Percentiles rank a stretch among this genome's conserved stretches.
These are phyloP conservation scores for Cheilosia variabilis DNA, from an alignment of 2,888 invertebrate genomes.

Conservation along the genomic window DNA sequence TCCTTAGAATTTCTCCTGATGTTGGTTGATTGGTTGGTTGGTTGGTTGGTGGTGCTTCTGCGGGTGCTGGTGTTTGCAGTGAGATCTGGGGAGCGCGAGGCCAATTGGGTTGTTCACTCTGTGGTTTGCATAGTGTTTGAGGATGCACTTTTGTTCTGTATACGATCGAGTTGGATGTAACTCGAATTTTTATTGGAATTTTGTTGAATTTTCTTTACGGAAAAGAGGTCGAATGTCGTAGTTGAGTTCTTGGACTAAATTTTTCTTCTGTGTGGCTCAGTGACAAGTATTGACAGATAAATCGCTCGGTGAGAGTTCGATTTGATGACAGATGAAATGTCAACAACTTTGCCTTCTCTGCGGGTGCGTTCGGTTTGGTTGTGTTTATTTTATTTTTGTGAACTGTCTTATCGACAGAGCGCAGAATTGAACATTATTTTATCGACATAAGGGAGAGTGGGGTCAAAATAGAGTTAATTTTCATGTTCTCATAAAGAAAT, in stretches of 20 bases:
- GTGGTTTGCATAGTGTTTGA: conserved; percentile 12
- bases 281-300: conserved; percentile 64
- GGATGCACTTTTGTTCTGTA: conserved; percentile 14
- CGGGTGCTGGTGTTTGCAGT: conserved; percentile 54
- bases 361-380: conserved; percentile 6
- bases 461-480: too few species aligned
- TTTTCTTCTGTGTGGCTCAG: conserved; percentile 62
- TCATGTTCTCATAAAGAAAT: too few species aligned
- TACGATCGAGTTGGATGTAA: conserved; percentile 20
- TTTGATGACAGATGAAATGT: conserved; percentile 54
- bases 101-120: conserved; percentile 33
- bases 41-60: conserved; percentile 25
- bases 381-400: neutral
- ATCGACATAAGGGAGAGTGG: too few species aligned
- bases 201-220: conserved; percentile 63
- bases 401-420: conserved; percentile 33
- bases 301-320: conserved; percentile 46
- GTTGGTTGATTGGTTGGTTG: conserved; percentile 30
- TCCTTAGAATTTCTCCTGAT: conserved; percentile 63
- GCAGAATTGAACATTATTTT: neutral
- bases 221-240: conserved; percentile 72
- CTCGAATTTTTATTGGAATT: conserved; percentile 42
- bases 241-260: conserved; percentile 69
- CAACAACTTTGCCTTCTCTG: conserved; percentile 33
- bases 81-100: conserved; percentile 58